phyloP scores from a whole-genome alignment of 2,888 invertebrate species.

The Leucoptera coffeella region DNA sequence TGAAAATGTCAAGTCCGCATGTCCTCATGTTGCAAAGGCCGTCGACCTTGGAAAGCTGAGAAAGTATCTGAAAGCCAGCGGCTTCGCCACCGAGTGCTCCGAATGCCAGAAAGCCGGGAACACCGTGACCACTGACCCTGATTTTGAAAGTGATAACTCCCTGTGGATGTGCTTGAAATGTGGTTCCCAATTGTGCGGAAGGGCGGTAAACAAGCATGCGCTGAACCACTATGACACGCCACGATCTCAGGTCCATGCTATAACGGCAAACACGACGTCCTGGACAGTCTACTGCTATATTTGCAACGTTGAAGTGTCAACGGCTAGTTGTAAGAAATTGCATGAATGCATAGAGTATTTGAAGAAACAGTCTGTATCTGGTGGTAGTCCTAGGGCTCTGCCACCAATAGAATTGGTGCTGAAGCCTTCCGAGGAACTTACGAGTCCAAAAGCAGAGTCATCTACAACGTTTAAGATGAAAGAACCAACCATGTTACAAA shows the following conservation, averaged over 20 bases:
- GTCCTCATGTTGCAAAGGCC: slow-evolving; percentile 64
- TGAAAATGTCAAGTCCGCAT: slow-evolving; percentile 58
- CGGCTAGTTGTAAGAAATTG: slow-evolving; percentile 58
- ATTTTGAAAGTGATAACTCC: slow-evolving; percentile 43
- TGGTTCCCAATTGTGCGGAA: slow-evolving; percentile 71
- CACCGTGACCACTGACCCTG: slow-evolving; percentile 28
- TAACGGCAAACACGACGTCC: slow-evolving; percentile 64
- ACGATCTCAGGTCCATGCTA: slow-evolving; percentile 68
- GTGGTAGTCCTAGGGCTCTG: slow-evolving; percentile 15
- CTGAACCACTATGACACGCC: slow-evolving; percentile 68
- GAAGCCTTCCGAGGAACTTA: slow-evolving; percentile 3
- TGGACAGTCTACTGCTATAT: slow-evolving; percentile 76
- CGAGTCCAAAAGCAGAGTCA: slow-evolving; percentile 12
- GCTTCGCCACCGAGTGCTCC: slow-evolving; percentile 50
- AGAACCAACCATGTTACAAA: slow-evolving; percentile 22
- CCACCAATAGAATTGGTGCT: slow-evolving; percentile 9
- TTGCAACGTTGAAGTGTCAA: slow-evolving; percentile 65
- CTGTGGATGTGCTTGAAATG: slow-evolving; percentile 81
- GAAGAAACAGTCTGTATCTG: slow-evolving; percentile 47
- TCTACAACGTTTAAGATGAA: slow-evolving; percentile 16
- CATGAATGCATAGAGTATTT: slow-evolving; percentile 69
- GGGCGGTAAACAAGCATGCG: slow-evolving; percentile 63
- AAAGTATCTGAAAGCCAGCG: slow-evolving; percentile 45
- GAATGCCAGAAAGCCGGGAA: slow-evolving; percentile 44
- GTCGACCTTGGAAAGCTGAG: slow-evolving; percentile 58